Base-by-base conservation (phyloP, 2,888 invertebrate species). In the Scaptomyza polygonia region DNA sequence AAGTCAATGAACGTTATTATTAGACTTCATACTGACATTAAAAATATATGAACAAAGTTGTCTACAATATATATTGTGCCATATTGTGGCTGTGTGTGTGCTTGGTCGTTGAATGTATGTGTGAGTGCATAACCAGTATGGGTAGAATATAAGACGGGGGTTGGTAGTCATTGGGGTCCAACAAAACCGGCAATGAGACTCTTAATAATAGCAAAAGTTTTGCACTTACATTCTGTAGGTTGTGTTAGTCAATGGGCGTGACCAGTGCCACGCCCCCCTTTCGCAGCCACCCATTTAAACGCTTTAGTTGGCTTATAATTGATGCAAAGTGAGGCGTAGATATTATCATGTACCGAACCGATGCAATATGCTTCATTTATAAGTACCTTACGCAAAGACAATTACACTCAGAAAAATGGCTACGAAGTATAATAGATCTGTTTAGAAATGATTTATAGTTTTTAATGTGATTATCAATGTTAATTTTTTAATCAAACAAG, bases 1-100 rank as follows among this genome's bases (percentile, higher is more conserved):
- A 81, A 88, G 88, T 89, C 88, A 88, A 89, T 88, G 87, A 88
- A 83, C 83, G 81, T 89, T 79, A 89, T 89, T 86, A 88, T 89
- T 83, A 83, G 77, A 73, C 84, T 86, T 84, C 43, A 29, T 25
- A 34, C 83, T 83, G 88, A 66, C 86, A 83, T 77, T 88, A 71
- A 86, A 84, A 88, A 86, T 84, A 84, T 84, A 84, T 84, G 88
- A 77, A 88, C 86, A 88, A 88, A 84, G 71, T 84, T 84, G 67
- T 79, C 53, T 59, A 51, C 56, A 69, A 81, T 82, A 86, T 84
- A 86, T 84, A 86, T 70, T 77, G 58, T 70, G 67, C 63, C 70
- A 64, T 80, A 72, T 84, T 86, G 59, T 70, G 77, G 56, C 66
- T 53, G 21, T 42, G 32, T 66, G 32, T 39, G 25, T 42, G 3